Evolutionary conservation across 2,113 vertebrate species (phyloP).

Genomic region (Pandion haliaetus): DNA sequence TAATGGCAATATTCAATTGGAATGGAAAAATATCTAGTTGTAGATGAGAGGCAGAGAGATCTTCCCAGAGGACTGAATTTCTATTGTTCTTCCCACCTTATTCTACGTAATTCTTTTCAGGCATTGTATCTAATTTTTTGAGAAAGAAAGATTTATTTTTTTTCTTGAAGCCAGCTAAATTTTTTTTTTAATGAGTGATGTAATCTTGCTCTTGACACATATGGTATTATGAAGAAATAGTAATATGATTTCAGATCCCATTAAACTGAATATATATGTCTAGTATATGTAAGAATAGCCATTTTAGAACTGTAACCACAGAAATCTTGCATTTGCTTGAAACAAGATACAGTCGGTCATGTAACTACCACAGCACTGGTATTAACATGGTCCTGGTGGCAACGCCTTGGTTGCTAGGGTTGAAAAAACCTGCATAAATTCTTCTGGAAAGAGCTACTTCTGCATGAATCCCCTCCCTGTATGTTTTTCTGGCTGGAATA

Average conservation of each 20-base stretch:
- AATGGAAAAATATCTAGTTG: neutral
- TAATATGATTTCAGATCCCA: neutral
- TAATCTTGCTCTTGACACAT: neutral
- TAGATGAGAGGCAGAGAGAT: neutral
- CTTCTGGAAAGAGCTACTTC: neutral
- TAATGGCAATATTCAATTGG: neutral
- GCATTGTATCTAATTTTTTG: neutral
- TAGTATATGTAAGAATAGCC: neutral
- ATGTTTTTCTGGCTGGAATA: neutral
- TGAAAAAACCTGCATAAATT: neutral
- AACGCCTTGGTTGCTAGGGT: neutral
- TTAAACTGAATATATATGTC: neutral
- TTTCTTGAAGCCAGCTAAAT: neutral
- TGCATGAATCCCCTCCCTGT: neutral
- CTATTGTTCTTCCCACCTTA: neutral
- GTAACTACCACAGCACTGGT: neutral
- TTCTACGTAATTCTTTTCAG: neutral
- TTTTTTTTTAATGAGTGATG: neutral
- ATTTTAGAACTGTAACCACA: neutral
- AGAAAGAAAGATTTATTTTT: neutral
- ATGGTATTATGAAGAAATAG: neutral
- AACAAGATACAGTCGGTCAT: neutral
- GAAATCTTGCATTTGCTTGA: neutral
- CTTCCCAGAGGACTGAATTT: neutral
- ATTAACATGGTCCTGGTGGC: neutral